Conservation (phyloP, 2,797 vertebrate genomes). For the Lates japonicus region DNA sequence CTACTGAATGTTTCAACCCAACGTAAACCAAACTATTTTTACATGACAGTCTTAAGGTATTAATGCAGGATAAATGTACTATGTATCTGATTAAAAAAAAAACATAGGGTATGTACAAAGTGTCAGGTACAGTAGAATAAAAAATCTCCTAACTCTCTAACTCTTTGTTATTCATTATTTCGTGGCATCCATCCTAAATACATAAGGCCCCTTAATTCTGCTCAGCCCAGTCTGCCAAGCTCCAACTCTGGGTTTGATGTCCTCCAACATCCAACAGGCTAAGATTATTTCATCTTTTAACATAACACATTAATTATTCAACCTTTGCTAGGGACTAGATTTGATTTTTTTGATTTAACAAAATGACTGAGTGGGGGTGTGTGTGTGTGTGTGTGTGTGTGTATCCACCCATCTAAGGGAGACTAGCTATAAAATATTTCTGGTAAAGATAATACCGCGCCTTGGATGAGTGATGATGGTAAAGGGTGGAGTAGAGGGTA, state of each 20-base stretch:
- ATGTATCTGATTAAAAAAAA: conserved; percentile 30
- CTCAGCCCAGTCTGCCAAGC: conserved; percentile 73
- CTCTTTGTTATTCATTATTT: conserved; percentile 78
- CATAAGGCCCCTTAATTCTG: conserved; percentile 67
- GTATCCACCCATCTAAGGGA: conserved; percentile 52
- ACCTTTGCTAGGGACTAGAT: conserved; percentile 73
- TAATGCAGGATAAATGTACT: conserved; percentile 46
- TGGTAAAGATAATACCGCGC: conserved; percentile 69
- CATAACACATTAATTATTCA: conserved; percentile 83
- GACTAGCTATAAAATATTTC: conserved; percentile 63
- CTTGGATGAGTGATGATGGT: conserved; percentile 67
- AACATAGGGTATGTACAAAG: conserved; percentile 62
- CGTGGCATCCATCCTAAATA: conserved; percentile 73
- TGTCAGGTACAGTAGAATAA: conserved; percentile 78
- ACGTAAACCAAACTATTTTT: conserved; percentile 40
- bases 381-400: conserved; percentile 24
- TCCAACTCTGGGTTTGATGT: conserved; percentile 78
- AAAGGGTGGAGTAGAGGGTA: conserved; percentile 58
- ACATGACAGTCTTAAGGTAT: conserved; percentile 25
- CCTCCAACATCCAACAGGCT: conserved; percentile 78
- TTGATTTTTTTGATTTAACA: conserved; percentile 73
- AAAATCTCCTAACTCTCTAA: conserved; percentile 76
- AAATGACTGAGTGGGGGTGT: conserved; percentile 58
- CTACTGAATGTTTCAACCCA: conserved; percentile 28
- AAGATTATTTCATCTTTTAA: conserved; percentile 83